Evolutionary conservation across 1,140 invertebrate species (phyloP).

Genomic region (Drosophila equinoxialis): DNA sequence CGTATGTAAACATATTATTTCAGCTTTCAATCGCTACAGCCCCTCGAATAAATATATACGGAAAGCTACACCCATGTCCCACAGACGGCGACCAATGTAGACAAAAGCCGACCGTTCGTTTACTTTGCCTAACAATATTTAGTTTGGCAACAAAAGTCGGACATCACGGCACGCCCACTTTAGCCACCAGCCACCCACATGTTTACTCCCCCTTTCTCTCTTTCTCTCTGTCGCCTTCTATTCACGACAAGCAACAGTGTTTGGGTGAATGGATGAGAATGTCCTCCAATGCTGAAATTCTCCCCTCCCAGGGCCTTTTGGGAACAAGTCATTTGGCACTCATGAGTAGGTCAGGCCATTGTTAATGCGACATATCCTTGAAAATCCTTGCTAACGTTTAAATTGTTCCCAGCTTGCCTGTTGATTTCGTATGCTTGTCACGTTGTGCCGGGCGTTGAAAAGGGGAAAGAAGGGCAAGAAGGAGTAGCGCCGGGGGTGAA

Average conservation of each 20-base stretch:
- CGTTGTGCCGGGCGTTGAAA: conserved; percentile 64
- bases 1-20: too few relatives aligned
- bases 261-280: not conserved
- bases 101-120: conserved; percentile 52
- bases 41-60: not conserved
- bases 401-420: conserved; percentile 56
- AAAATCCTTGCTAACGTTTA: conserved; percentile 54
- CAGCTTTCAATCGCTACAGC: not conserved
- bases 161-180: conserved; percentile 20
- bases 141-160: conserved; percentile 70
- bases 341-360: conserved; percentile 73
- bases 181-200: conserved; percentile 17
- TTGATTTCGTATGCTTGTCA: conserved; percentile 60
- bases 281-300: not conserved
- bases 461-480: conserved; percentile 31
- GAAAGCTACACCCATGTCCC: not conserved
- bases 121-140: conserved; percentile 80
- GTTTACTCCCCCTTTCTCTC: too few relatives aligned
- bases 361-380: conserved; percentile 72
- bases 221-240: not conserved
- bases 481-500: not conserved
- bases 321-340: conserved; percentile 71
- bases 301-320: not conserved
- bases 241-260: not conserved
- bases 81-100: conserved; percentile 37